Evolutionary conservation across 1,140 invertebrate genomes (phyloP), one percentile per base, ranked within the genome.

Genomic region (Oryzaephilus surinamensis): DNA sequence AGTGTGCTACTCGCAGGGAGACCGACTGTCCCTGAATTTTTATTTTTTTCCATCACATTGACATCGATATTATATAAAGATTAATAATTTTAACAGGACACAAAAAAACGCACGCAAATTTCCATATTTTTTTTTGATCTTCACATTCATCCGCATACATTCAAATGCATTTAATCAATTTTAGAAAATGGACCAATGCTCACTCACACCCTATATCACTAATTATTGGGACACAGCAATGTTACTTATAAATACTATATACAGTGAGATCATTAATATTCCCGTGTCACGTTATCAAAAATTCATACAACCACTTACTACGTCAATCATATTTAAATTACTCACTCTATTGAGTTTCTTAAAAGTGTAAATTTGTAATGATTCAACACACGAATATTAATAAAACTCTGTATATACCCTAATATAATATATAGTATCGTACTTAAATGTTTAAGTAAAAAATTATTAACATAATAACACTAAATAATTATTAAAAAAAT

Each of bases 151-250:
- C 24, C 16, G n/a, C 17, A 24, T 21, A 18, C 26, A 17, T n/a
- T 24, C 32, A 38, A 38, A 28, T 34, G 24, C 33, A 38, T 28
- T 37, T 30, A 45, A 38, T 38, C 35, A 33, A 12, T 18, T 20
- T 11, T 28, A 15, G 13, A 2, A 5, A 15, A 17, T 31, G 13
- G 24, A 29, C 44, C 39, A 41, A 39, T 27, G 40, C 35, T n/a
- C 51, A 49, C 33, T 45, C 46, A 54, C 49, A 41, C 46, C 51
- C n/a, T n/a, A n/a, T 56, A 57, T 56, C 50, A 55, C 53, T 61
- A 61, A 49, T 59, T 61, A 61, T 58, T 61, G 57, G 59, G 59
- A 57, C 57, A 61, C 57, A 61, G 59, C 59, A 58, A 58, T 41
- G 51, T 42, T 48, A 42, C 3, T 36, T 26, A 38, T 21, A 15